Evolutionary conservation across 2,113 vertebrate genomes (phyloP), one percentile per base, ranked within the genome.

Genomic region (Cinclus cinclus): DNA sequence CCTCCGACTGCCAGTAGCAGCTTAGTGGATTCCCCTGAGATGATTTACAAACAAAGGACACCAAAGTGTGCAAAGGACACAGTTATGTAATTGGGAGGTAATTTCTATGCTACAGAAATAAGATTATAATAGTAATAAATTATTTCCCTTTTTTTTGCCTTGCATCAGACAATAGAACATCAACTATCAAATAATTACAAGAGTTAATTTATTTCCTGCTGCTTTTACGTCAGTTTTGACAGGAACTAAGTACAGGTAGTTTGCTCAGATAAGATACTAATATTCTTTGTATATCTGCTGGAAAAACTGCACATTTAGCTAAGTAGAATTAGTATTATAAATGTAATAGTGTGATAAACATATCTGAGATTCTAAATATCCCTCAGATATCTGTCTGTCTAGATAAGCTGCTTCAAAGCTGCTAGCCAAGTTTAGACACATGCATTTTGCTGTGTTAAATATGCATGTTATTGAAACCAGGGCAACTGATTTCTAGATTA

Each of bases 201-300:
- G 33, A 71, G 56, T 46, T 63, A 77, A 89, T 39, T 89, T 92
- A 42, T 82, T 97, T 93, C 91, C 93, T 6, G 8, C 75, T 85
- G 58, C 70, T 94, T 92, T 91, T 73, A 64, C 41, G 1, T 87
- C 81, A 65, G 14, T 76, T 79, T 68, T 91, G 58, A 73, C 35
- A 90, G 77, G 73, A 95, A 79, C 35, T 88, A 95, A 92, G 96
- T 95, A 84, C 62, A 94, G 71, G 82, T 96, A 42, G 58, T 92
- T 96, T 94, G 59, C 83, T 95, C 56, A 77, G 58, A 70, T 52
- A 46, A 13, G 12, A 83, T 59, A 55, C 37, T 76, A 86, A 79
- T 73, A 89, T 76, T 81, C 70, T 87, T 73, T 20, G 28, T 84
- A 52, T 69, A 62, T 94, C 85, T 96, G 76, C 82, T 92, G 75